Conservation (phyloP, 2,113 vertebrate genomes). For the Pygoscelis antarcticus region DNA sequence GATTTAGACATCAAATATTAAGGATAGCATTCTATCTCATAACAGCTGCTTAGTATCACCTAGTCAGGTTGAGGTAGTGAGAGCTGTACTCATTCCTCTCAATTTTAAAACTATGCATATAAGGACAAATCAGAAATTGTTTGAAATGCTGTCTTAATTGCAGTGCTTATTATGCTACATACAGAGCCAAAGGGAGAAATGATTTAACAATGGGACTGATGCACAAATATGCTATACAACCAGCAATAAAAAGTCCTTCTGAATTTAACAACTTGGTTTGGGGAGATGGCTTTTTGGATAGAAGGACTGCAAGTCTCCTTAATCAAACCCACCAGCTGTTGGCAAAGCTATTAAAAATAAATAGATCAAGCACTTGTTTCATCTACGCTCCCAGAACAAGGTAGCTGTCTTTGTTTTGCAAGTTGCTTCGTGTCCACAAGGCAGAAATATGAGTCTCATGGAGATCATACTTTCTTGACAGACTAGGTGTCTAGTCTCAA, state of each 20-base stretch:
- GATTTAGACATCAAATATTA: neutral
- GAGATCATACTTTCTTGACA: neutral
- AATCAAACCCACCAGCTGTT: neutral
- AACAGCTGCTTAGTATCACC: neutral
- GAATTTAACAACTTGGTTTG: neutral
- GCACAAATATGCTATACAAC: neutral
- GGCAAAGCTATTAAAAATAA: neutral
- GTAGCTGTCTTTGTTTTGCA: neutral
- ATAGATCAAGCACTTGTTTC: neutral
- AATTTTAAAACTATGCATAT: neutral
- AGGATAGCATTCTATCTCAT: neutral
- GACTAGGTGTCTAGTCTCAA: neutral
- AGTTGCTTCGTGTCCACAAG: neutral
- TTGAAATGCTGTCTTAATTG: neutral
- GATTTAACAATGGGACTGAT: fast-evolving
- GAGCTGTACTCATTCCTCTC: neutral
- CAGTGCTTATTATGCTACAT: neutral
- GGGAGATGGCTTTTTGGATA: neutral
- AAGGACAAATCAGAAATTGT: neutral
- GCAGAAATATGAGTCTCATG: neutral
- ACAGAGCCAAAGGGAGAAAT: neutral
- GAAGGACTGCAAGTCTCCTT: neutral
- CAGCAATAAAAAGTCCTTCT: neutral
- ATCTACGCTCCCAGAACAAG: neutral
- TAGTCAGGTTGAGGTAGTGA: neutral